phyloP scores from a whole-genome alignment of 2,113 vertebrate genomes.

The Brachyhypopomus occidentalis region DNA sequence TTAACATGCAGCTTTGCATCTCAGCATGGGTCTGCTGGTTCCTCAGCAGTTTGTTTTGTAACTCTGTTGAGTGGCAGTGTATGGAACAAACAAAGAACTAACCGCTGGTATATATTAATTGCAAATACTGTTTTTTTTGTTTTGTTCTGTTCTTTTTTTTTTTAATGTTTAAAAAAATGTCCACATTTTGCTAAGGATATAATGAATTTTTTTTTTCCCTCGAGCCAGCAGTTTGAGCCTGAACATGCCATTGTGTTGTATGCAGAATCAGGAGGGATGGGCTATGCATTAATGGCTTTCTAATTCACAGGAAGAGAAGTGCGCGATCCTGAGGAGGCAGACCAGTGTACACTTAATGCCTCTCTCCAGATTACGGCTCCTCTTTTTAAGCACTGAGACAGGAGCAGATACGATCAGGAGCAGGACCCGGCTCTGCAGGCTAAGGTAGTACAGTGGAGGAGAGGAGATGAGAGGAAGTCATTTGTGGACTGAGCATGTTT shows the following conservation, averaged over 20 bases:
- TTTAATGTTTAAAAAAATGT: background rate
- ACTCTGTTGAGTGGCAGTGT: slow-evolving; percentile 18
- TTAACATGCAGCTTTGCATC: slow-evolving; percentile 41
- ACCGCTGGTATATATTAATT: background rate
- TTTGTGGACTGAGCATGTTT: slow-evolving; percentile 56
- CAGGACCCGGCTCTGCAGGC: slow-evolving; percentile 41
- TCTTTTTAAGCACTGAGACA: slow-evolving; percentile 47
- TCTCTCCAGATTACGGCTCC: slow-evolving; percentile 51
- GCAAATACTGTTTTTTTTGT: background rate
- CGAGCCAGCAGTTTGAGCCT: slow-evolving; percentile 5
- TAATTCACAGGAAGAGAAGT: slow-evolving; percentile 21
- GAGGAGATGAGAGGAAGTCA: slow-evolving; percentile 50
- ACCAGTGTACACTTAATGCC: slow-evolving; percentile 52
- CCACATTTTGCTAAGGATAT: background rate
- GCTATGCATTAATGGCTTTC: background rate
- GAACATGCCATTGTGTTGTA: slow-evolving; percentile 34
- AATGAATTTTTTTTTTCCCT: background rate
- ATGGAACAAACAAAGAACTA: background rate
- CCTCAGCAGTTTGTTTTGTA: slow-evolving; percentile 43
- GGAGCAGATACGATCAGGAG: slow-evolving; percentile 53
- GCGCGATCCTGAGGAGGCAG: slow-evolving; percentile 22
- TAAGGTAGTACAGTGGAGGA: slow-evolving; percentile 1
- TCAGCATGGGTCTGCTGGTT: slow-evolving; percentile 32
- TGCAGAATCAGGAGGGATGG: background rate
- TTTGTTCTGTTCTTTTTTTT: background rate